Evolutionary conservation across 2,113 vertebrate genomes (phyloP).

Genomic region (Albula glossodonta): DNA sequence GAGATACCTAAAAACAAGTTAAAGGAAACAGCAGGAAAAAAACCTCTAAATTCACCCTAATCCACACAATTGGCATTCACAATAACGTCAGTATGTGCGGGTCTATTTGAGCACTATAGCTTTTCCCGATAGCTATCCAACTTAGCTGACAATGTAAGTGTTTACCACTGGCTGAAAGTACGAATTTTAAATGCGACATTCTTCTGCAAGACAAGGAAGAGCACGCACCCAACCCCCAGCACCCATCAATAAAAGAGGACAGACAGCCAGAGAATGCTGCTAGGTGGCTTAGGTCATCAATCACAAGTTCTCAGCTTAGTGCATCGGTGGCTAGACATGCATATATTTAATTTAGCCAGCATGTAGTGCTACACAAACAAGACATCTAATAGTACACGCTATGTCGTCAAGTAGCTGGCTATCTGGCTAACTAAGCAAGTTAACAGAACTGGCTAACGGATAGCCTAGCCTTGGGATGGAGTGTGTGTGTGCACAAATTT

Average conservation of each 20-base stretch:
- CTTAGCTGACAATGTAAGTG: background rate
- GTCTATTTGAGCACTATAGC: background rate
- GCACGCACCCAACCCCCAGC: constrained; percentile 23
- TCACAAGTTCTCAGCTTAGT: background rate
- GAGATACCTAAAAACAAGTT: background rate
- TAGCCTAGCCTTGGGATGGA: background rate
- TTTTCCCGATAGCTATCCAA: background rate
- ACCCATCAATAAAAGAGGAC: background rate
- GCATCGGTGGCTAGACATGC: background rate
- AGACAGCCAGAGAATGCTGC: background rate
- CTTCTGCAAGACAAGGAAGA: constrained; percentile 19
- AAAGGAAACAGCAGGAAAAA: too few relatives aligned
- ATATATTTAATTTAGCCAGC: background rate
- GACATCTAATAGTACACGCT: background rate
- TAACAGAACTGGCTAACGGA: background rate
- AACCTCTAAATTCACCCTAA: background rate
- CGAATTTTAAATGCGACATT: constrained; percentile 24
- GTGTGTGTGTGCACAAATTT: background rate
- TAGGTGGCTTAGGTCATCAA: background rate
- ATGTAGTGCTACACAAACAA: background rate
- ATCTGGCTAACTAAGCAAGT: background rate
- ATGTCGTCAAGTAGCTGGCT: background rate
- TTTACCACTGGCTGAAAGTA: background rate
- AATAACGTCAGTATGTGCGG: too few relatives aligned
- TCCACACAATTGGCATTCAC: background rate